Evolutionary conservation across 2,113 vertebrate species (phyloP), one percentile per base, ranked within the genome.

Genomic region (Microcebus jonahi): DNA sequence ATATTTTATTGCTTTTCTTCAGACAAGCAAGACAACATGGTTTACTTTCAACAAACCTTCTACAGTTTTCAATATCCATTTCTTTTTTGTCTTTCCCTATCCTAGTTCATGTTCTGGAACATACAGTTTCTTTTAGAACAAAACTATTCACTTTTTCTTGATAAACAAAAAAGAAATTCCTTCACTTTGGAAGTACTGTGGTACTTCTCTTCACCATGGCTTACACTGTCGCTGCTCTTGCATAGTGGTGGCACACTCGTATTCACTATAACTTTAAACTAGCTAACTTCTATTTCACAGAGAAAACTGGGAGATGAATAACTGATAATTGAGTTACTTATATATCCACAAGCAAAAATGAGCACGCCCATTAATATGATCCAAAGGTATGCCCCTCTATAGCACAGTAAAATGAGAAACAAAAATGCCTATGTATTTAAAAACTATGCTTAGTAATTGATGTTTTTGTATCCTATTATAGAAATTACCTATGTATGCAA

Each of bases 1-100:
- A 95, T 93, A 95, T 97, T 96, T 94, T 86, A 90, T 97, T 92
- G 39, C 95, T 97, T 96, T 80, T 68, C 96, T 87, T 96, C 61
- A 93, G 79, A 87, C 45, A 90, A 95, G 55, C 63, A 90, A 27
- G n/a, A 75, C 84, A 96, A 90, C 83, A 67, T 81, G 39, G 18
- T 39, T 95, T 77, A 53, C 68, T 87, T 75, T 97, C 65, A 36
- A 70, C 89, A 81, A 96, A 80, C 36, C 0, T 76, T 92, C n/a
- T 36, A 53, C 11, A 71, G 7, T 90, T 90, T 88, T 91, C 70
- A 75, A 29, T n/a, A 75, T 59, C 61, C 27, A 91, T n/a, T 91
- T 81, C 76, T 5, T 3, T 77, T 70, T 96, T 91, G 25, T 65
- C 50, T 93, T 67, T 91, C 23, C 27, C 50, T 82, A 45, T 57